These are phyloP conservation scores for Actinemys pallida DNA, from an alignment of 2,113 vertebrate genomes.

Conservation along the genomic window DNA sequence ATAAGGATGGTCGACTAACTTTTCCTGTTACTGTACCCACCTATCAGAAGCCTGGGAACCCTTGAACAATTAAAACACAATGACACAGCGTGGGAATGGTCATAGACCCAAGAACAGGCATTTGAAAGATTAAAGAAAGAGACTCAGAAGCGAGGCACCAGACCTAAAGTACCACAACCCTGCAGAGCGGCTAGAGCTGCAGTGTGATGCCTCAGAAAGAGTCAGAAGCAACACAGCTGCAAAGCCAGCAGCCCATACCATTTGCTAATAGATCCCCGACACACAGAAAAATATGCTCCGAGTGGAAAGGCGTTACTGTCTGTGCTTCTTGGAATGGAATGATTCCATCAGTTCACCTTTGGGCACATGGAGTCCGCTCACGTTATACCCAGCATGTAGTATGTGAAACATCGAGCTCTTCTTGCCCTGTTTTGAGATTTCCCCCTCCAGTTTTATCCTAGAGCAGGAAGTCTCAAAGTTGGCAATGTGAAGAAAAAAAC, in stretches of 20 bases:
- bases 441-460: not conserved
- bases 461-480: not conserved
- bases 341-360: not conserved
- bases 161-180: accelerated
- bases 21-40: not conserved
- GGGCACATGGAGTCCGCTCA: not conserved
- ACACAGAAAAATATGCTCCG: accelerated
- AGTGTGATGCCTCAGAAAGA: not conserved
- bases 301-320: not conserved
- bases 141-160: not conserved
- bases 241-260: not conserved
- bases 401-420: not conserved
- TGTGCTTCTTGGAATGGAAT: not conserved
- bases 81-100: not conserved
- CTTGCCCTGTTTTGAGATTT: not conserved
- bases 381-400: not conserved
- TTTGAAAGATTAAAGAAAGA: not conserved
- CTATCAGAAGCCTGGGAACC: not conserved
- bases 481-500: not conserved
- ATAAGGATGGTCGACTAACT: not conserved
- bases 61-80: not conserved
- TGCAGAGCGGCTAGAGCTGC: not conserved
- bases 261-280: accelerated
- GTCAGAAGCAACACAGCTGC: not conserved
- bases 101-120: not conserved